Evolutionary conservation across 2,797 vertebrate genomes (phyloP).

Genomic region (Acipenser oxyrinchus): DNA sequence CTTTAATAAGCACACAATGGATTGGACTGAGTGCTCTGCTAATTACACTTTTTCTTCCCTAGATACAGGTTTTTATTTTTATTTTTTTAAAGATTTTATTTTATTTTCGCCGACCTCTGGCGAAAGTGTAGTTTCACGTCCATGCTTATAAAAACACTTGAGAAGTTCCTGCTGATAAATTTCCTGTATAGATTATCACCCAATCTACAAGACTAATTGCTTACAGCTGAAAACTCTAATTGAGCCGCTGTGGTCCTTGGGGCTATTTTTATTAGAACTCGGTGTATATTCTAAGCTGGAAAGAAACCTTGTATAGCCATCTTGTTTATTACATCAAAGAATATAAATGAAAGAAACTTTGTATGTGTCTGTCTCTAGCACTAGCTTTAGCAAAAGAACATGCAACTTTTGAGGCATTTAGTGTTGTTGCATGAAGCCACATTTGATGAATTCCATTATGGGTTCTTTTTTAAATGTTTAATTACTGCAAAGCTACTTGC

Average conservation of each 20-base stretch:
- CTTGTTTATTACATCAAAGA: conserved; percentile 49
- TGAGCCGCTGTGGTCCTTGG: conserved; percentile 65
- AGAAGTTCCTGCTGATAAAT: conserved; percentile 56
- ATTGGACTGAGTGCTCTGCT: neutral
- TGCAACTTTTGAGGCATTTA: too few relatives aligned
- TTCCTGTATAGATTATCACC: conserved; percentile 65
- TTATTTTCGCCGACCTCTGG: neutral
- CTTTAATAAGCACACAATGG: neutral
- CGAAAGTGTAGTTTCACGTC: conserved; percentile 50
- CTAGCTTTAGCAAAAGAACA: neutral
- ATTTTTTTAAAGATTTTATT: neutral
- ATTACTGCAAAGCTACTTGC: too few relatives aligned
- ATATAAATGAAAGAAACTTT: conserved; percentile 25
- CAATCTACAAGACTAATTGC: conserved; percentile 67
- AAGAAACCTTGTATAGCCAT: conserved; percentile 48
- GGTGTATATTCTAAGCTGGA: conserved; percentile 28
- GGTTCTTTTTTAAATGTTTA: too few relatives aligned
- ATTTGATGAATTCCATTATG: too few relatives aligned
- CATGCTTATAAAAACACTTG: conserved; percentile 43
- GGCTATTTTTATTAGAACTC: conserved; percentile 66
- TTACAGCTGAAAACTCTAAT: conserved; percentile 72
- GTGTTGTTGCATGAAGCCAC: neutral
- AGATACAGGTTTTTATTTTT: neutral
- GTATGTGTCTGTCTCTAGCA: conserved; percentile 1
- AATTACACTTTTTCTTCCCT: neutral